Percentiles rank a stretch among this genome's conserved stretches.
These are phyloP conservation scores for Tyrannus savana DNA, from an alignment of 2,113 vertebrate genomes.

Conservation along the genomic window DNA sequence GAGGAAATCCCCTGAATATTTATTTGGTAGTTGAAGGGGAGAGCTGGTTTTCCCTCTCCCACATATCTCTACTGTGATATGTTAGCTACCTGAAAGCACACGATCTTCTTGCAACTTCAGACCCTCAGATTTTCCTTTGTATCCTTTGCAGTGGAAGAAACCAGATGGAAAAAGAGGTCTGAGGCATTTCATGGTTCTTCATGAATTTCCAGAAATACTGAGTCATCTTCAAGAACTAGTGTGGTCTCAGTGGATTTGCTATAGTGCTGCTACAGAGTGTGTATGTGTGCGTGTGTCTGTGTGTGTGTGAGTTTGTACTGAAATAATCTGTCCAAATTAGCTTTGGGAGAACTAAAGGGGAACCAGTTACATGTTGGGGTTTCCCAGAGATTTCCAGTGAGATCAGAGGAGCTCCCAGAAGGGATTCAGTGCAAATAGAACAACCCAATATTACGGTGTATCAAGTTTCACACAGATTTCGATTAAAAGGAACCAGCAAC, in stretches of 20 bases:
- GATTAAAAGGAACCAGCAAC: slow-evolving; percentile 16
- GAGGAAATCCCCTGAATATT: slow-evolving; percentile 65
- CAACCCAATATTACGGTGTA: background rate
- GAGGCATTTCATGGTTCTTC: background rate
- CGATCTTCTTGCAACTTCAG: background rate
- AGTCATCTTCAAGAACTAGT: background rate
- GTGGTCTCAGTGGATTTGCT: background rate
- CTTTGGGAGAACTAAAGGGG: background rate
- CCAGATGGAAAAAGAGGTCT: background rate
- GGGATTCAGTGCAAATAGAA: background rate
- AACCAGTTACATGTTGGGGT: slow-evolving; percentile 24
- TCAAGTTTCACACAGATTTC: slow-evolving; percentile 8
- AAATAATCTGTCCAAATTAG: background rate
- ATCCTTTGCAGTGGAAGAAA: background rate
- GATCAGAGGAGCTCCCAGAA: background rate
- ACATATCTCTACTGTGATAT: background rate
- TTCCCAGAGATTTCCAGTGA: slow-evolving; percentile 46
- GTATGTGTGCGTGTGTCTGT: too few relatives aligned
- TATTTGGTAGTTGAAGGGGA: background rate
- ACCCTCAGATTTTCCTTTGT: background rate
- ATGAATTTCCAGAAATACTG: background rate
- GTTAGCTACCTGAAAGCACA: accelerated
- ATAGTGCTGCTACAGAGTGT: background rate
- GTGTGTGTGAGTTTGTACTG: background rate
- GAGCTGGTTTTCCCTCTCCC: background rate